A percentile compares a stretch with the other conserved stretches of the same genome.
phyloP scores from a whole-genome alignment of 2,888 invertebrate species.

The Sinhomidia bicolor region DNA sequence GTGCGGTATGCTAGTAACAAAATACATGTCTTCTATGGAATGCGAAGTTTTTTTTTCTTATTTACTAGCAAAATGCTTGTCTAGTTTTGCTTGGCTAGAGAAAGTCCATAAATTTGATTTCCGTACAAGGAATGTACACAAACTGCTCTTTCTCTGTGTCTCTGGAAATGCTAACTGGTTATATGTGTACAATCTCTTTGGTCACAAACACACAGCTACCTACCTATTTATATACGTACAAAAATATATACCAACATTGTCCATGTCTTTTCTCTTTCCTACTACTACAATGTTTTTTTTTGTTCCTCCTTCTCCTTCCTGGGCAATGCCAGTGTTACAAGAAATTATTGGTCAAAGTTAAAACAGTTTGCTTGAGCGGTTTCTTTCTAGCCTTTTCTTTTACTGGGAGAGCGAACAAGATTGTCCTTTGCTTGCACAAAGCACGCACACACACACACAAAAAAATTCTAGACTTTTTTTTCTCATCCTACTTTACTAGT shows the following conservation, averaged over 20 bases:
- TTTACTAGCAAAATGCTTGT: conserved; percentile 54
- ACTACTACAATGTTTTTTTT: no score
- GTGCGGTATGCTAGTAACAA: conserved; percentile 16
- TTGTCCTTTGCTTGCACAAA: no score
- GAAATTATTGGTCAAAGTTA: conserved; percentile 53
- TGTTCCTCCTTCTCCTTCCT: neutral
- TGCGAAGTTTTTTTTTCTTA: conserved; percentile 52
- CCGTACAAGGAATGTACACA: conserved; percentile 66
- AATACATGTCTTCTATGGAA: conserved; percentile 18
- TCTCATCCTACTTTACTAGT: neutral
- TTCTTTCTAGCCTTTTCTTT: neutral
- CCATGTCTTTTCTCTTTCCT: neutral
- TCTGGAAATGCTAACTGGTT: conserved; percentile 60
- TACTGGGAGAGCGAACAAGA: no score
- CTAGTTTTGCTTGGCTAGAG: conserved; percentile 68
- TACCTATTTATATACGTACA: no score
- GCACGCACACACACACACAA: neutral
- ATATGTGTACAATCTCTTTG: neutral
- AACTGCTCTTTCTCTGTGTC: no score
- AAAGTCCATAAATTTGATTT: conserved; percentile 74
- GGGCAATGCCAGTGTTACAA: conserved; percentile 38
- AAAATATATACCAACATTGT: no score
- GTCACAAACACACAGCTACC: neutral
- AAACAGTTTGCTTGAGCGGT: conserved; percentile 30
- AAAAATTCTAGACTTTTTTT: conserved; percentile 20